Percentiles rank a stretch among this genome's conserved stretches.
Conservation (phyloP, 2,888 invertebrate species). For the Polydesmus complanatus region DNA sequence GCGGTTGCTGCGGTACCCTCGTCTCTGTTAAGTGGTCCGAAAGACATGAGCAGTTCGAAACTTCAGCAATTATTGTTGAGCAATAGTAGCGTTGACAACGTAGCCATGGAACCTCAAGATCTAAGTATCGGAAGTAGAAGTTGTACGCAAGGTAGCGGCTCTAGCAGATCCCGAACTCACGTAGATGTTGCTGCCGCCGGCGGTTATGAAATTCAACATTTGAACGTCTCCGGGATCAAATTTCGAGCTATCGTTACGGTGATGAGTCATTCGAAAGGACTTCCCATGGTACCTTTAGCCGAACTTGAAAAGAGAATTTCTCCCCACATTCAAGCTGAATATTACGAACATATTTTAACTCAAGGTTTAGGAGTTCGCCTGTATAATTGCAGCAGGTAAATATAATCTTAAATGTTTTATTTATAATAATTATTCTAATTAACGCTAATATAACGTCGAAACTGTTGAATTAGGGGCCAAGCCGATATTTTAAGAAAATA, state of each 20-base stretch:
- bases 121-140: background rate
- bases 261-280: background rate
- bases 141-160: background rate
- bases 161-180: background rate
- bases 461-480: background rate
- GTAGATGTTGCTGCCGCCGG: background rate
- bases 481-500: background rate
- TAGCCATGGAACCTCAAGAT: background rate
- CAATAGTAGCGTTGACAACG: background rate
- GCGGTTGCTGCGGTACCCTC: background rate
- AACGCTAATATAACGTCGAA: too few species aligned
- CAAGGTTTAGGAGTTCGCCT: background rate
- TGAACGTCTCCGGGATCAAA: background rate
- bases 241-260: background rate
- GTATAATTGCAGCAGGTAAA: background rate
- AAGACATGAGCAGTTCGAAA: background rate
- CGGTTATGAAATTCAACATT: constrained; percentile 6
- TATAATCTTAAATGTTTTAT: too few species aligned
- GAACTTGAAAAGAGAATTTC: background rate
- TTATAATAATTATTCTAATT: too few species aligned
- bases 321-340: background rate
- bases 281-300: background rate
- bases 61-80: constrained; percentile 3
- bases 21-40: background rate
- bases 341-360: constrained; percentile 6